phyloP scores from a whole-genome alignment of 2,113 vertebrate genomes.

The Gracilinanus agilis region DNA sequence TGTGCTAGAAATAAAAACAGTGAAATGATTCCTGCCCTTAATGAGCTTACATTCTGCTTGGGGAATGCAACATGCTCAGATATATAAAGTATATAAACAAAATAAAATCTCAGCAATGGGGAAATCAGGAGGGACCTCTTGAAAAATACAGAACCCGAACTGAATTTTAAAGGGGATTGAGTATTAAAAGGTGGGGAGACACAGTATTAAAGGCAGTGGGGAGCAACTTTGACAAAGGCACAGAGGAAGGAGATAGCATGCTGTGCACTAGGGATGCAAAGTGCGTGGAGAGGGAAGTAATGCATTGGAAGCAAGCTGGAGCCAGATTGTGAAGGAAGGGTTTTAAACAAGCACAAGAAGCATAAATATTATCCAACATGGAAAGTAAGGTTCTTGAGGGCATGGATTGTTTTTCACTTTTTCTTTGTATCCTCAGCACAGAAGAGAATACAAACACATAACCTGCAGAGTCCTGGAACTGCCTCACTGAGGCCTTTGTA shows the following conservation, averaged over 20 bases:
- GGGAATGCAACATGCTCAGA: not conserved
- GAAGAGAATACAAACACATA: not conserved
- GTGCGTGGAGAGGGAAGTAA: not conserved
- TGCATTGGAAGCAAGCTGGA: not conserved
- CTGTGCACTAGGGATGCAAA: not conserved
- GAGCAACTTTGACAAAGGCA: not conserved
- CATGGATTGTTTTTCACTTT: not conserved
- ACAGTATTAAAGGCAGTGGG: not conserved
- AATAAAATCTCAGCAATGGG: not conserved
- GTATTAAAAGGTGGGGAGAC: not conserved
- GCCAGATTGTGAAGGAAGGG: not conserved
- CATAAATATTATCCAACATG: too few relatives aligned
- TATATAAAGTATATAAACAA: not conserved
- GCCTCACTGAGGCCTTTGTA: not conserved
- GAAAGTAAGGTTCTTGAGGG: too few relatives aligned
- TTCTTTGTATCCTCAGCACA: not conserved
- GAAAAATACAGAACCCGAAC: not conserved
- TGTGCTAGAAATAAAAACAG: not conserved
- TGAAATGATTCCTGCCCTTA: not conserved
- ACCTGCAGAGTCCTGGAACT: not conserved
- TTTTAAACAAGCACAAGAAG: not conserved
- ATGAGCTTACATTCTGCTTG: not conserved
- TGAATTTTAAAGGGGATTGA: not conserved
- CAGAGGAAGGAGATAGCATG: not conserved
- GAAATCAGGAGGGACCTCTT: not conserved